Base-by-base conservation (phyloP, 2,797 vertebrate genomes). In the Erpetoichthys calabaricus region DNA sequence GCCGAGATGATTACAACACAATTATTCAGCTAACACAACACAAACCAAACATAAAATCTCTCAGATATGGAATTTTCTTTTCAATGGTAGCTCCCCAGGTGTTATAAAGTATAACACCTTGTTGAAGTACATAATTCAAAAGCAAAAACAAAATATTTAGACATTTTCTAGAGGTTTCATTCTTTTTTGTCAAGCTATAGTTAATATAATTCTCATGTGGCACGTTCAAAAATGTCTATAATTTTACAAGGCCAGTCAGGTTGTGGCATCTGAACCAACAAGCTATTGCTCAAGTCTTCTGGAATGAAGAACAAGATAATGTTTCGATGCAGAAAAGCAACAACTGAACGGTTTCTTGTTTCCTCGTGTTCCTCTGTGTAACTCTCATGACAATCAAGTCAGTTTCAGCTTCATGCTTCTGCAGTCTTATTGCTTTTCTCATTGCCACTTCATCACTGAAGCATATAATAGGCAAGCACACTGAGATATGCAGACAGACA, bases 341-440 rank as follows among this genome's bases (percentile, higher is more conserved):
- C 59, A n/a, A 45, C 49, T 51, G 5, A 49, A n/a, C 49, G 7
- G 47, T 49, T n/a, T 49, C 47, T 1, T 50, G 60, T 61, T 62
- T 62, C 7, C 8, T 51, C 56, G 9, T 25, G 25, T 25, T 25
- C 25, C 25, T 25, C 25, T 25, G 25, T 25, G 10, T 55, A 60
- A 67, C 64, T 62, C 63, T 60, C 58, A 60, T 61, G 56, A 61
- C 56, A 64, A 64, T 68, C 59, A 60, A 58, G 60, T 59, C 55
- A 54, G 62, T 65, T 72, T 53, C 53, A 60, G 43, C 80, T 75
- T 73, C 75, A 77, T 66, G 67, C 70, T 67, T 67, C 62, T 61
- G 59, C 66, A 67, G 66, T 64, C 56, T 61, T 63, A 43, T 63
- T 45, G 64, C 46, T 65, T 59, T 25, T 57, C 64, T 63, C 73